phyloP scores from a whole-genome alignment of 2,113 vertebrate genomes.

The Sander vitreus region DNA sequence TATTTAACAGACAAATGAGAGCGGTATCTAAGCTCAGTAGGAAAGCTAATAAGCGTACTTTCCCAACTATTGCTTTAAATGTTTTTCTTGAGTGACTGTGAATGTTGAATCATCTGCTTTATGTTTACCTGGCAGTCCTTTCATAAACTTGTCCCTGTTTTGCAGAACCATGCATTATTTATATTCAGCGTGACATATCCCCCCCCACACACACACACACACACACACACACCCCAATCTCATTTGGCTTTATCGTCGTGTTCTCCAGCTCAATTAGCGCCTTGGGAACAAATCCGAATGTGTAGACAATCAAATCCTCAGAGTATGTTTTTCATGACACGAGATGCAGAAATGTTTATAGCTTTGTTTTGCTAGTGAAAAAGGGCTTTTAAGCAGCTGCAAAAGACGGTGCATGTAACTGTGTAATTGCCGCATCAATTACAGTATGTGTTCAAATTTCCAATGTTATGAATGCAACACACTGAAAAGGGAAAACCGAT shows the following conservation, averaged over 20 bases:
- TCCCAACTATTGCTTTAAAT: too few relatives aligned
- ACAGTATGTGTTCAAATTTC: not conserved
- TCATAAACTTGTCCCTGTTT: too few relatives aligned
- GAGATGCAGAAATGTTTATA: not conserved
- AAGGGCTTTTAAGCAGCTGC: not conserved
- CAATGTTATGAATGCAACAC: not conserved
- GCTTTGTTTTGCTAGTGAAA: conserved; percentile 2
- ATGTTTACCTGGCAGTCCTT: too few relatives aligned
- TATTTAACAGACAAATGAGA: too few relatives aligned
- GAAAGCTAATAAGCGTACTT: too few relatives aligned
- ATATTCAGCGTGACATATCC: too few relatives aligned
- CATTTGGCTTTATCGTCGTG: conserved; percentile 37
- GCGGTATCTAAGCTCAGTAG: too few relatives aligned
- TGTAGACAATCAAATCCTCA: conserved; percentile 52
- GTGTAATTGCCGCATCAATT: rapidly evolving
- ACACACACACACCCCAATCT: too few relatives aligned
- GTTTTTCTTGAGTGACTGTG: too few relatives aligned
- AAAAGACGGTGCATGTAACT: not conserved
- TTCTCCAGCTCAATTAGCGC: conserved; percentile 52
- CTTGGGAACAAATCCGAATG: conserved; percentile 37
- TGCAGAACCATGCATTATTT: too few relatives aligned
- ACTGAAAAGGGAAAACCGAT: not conserved
- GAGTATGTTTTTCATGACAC: conserved; percentile 3
- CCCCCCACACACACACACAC: too few relatives aligned
- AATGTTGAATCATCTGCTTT: too few relatives aligned